Base-by-base conservation (phyloP, 2,888 invertebrate genomes). In the Torymus tubicola region DNA sequence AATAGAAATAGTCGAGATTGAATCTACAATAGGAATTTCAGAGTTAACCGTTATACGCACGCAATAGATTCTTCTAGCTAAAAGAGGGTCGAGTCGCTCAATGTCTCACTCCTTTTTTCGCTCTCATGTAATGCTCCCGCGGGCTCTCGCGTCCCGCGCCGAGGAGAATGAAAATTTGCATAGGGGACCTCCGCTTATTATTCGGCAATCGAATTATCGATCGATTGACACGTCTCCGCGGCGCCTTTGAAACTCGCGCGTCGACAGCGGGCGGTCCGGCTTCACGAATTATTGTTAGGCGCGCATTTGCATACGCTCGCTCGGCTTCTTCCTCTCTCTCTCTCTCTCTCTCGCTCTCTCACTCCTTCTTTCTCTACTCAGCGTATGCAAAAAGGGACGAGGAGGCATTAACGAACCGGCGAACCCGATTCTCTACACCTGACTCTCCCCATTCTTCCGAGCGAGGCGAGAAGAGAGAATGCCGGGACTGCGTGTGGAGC, bases 161-260 rank as follows among this genome's bases (percentile, higher is more conserved):
- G 64, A 0, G 16, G 13, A 55, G 64, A 42, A 13, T 42, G 82
- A 80, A 86, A 88, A 89, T 89, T 89, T 89, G 89, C 89, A 89
- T 89, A 89, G 88, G 88, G 88, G 87, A 86, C 65, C 76, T 60
- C 42, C 55, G 63, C 68, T 82, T 67, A 82, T 87, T 86, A 87
- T 87, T 87, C 88, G 86, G 82, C 85, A 87, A 88, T 88, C 87
- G 87, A 88, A 88, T 88, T 87, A 88, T 87, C 87, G 88, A 83
- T 87, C 88, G 87, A 88, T 87, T 87, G 87, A 86, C 87, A 85
- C 86, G 86, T 87, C 87, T 86, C 87, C 85, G 13, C 61, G 16
- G 2, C 57, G 86, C 85, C 87, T 86, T 87, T 87, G 84, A 86
- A 86, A 85, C 85, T 81, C 69, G 58, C 81, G 57, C 78, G 76